Conservation (phyloP, 2,797 vertebrate genomes). For the Crocidura indochinensis region DNA sequence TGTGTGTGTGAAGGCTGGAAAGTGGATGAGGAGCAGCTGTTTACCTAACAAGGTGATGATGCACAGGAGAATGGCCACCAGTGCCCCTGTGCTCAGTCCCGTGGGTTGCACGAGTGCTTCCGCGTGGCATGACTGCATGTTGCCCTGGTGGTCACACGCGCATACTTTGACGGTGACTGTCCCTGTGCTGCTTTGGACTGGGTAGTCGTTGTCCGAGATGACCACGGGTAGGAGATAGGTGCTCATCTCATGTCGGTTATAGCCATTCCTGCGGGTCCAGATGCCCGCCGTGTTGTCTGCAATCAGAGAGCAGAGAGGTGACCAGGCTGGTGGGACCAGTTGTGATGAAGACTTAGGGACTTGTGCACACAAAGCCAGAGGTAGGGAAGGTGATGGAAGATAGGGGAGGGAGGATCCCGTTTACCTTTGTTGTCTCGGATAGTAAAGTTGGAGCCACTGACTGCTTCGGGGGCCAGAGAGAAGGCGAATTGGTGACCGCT, state of each 20-base stretch:
- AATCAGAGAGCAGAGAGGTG: constrained; percentile 81
- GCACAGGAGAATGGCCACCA: constrained; percentile 97
- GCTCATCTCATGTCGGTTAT: constrained; percentile 95
- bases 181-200: constrained; percentile 96
- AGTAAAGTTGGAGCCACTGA: constrained; percentile 96
- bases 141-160: constrained; percentile 96
- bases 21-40: constrained; percentile 83
- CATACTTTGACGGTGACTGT: constrained; percentile 96
- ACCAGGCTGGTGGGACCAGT: fast-evolving
- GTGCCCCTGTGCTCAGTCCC: constrained; percentile 97
- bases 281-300: constrained; percentile 98
- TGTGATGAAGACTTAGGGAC: neutral
- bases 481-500: constrained; percentile 96
- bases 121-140: constrained; percentile 96
- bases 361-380: neutral
- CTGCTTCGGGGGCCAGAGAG: constrained; percentile 93
- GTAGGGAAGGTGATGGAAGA: neutral
- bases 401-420: neutral
- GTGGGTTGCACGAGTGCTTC: constrained; percentile 95
- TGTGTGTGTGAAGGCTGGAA: neutral
- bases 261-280: constrained; percentile 94
- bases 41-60: constrained; percentile 97
- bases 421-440: constrained; percentile 97
- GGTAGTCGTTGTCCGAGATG: constrained; percentile 95
- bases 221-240: constrained; percentile 96